Evolutionary conservation across 2,113 vertebrate species (phyloP), one percentile per base, ranked within the genome.

Genomic region (Gorilla gorilla): DNA sequence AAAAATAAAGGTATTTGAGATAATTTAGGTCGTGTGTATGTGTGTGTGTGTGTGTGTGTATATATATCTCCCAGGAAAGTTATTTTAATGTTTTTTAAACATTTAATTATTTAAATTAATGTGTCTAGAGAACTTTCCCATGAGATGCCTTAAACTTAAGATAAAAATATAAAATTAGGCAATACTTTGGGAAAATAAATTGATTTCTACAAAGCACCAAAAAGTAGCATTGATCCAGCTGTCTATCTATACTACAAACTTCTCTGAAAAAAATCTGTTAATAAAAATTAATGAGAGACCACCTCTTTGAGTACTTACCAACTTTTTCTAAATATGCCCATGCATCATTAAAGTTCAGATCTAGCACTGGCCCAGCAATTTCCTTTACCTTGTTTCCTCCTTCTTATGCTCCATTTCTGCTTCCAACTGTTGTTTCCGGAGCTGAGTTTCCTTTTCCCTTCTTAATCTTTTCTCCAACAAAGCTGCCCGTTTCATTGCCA

Each of bases 401-500:
- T 99, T 99, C 98, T 99, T 99, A 95, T 99, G 99, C 95, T 99
- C 99, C 97, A 99, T 96, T 95, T 99, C 99, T 0, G 99, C 99
- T 97, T 99, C 99, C 96, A 99, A 99, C 97, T 99, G 99, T 98
- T 99, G 99, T 98, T 99, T 99, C 97, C 98, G 99, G 97, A 99
- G 99, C 94, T 99, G 99, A 66, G 98, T 99, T 98, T 99, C 99
- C 93, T 99, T 99, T 98, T 99, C 99, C 89, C 99, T 99, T 97
- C 99, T 99, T 98, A 99, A 98, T 96, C 99, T 99, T 96, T 99
- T 99, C 98, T 99, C 99, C 98, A 99, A 18, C 96, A 99, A 98
- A 0, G 99, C 99, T n/a, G 99, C 99, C 93, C 99, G 99, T 96
- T 99, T 99, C 98, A 99, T 98, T 20, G 99, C 99, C 99, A 99